Evolutionary conservation across 2,888 invertebrate species (phyloP).

Genomic region (Eumerus sabulonum): DNA sequence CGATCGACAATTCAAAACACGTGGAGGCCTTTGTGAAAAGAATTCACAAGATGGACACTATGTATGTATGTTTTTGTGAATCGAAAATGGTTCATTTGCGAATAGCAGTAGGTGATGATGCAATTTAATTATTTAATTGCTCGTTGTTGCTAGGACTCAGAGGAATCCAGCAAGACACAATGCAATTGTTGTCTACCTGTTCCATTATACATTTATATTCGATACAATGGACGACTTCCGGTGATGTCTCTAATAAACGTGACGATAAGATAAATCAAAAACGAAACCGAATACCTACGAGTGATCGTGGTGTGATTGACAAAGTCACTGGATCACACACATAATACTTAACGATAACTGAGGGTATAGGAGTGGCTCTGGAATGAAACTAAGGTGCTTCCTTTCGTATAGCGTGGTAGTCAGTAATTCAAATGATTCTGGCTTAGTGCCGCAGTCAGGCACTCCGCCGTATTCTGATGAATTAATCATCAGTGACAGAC

Average conservation of each 20-base stretch:
- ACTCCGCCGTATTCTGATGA: constrained; percentile 34
- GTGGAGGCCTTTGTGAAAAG: constrained; percentile 25
- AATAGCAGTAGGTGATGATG: too few species aligned
- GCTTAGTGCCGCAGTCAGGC: constrained; percentile 1
- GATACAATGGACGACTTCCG: constrained; percentile 1
- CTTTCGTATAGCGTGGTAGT: background rate
- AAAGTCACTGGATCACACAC: constrained; percentile 3
- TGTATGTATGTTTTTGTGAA: too few species aligned
- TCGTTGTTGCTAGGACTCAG: too few species aligned
- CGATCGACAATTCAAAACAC: constrained; percentile 28
- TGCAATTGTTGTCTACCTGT: too few species aligned
- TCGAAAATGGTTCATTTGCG: too few species aligned
- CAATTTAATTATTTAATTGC: too few species aligned
- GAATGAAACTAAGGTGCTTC: background rate
- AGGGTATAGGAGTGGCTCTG: too few species aligned
- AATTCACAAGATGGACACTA: background rate
- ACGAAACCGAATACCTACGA: too few species aligned
- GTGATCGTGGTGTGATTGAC: constrained; percentile 2
- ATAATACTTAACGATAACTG: too few species aligned
- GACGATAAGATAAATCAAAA: constrained; percentile 6
- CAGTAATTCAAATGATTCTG: constrained; percentile 37
- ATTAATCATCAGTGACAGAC: constrained; percentile 44
- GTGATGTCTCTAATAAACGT: constrained; percentile 7
- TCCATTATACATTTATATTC: too few species aligned
- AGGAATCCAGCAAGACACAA: too few species aligned